A percentile compares a stretch with the other conserved stretches of the same genome.
These are phyloP conservation scores for Gymnothorax reevesii DNA, from an alignment of 2,797 vertebrate species.

Conservation along the genomic window DNA sequence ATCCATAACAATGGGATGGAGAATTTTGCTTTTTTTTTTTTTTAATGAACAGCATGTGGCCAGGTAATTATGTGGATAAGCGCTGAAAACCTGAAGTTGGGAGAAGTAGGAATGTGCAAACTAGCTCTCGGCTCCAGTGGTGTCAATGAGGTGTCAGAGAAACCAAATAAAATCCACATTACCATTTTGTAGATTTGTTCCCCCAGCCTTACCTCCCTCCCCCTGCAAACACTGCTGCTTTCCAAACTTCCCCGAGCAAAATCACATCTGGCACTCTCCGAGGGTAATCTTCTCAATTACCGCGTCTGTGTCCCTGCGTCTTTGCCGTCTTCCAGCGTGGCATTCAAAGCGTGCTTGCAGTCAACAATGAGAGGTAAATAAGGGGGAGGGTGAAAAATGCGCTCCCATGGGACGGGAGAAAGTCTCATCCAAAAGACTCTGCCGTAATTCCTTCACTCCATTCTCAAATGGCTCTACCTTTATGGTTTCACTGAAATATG, in stretches of 20 bases:
- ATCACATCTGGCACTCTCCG: constrained; percentile 65
- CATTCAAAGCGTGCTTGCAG: constrained; percentile 52
- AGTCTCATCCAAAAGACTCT: constrained; percentile 62
- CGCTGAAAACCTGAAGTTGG: neutral
- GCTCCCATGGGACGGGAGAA: constrained; percentile 76
- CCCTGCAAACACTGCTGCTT: constrained; percentile 61
- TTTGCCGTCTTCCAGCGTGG: constrained; percentile 63
- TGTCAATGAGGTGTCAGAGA: constrained; percentile 64
- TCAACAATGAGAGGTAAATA: constrained; percentile 80
- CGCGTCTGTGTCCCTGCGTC: constrained; percentile 62
- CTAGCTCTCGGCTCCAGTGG: constrained; percentile 55
- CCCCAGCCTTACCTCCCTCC: constrained; percentile 55
- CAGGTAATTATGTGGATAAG: neutral
- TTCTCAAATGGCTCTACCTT: constrained; percentile 65
- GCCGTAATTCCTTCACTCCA: constrained; percentile 64
- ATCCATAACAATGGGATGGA: neutral
- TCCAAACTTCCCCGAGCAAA: constrained; percentile 58
- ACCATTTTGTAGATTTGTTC: constrained; percentile 60
- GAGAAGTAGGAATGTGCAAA: neutral
- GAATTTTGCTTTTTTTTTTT: neutral
- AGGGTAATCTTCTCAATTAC: constrained; percentile 80
- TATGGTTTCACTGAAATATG: constrained; percentile 68
- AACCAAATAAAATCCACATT: constrained; percentile 64
- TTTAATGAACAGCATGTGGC: neutral
- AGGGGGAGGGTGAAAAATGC: constrained; percentile 57